phyloP scores from a whole-genome alignment of 2,888 invertebrate genomes.

The Patella pellucida region DNA sequence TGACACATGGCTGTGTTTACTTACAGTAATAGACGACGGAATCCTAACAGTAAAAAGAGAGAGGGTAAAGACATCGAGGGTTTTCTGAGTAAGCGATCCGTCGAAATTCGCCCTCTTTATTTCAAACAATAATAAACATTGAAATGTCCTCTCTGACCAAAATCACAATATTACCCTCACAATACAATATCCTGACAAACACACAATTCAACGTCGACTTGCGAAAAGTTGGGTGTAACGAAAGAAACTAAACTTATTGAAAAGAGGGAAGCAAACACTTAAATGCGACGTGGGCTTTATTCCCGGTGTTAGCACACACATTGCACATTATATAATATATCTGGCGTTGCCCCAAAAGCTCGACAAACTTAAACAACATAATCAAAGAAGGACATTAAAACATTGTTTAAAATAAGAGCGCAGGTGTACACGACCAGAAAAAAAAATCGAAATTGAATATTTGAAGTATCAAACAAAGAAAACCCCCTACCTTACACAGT shows the following conservation, averaged over 20 bases:
- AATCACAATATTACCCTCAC: neutral
- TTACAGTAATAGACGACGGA: neutral
- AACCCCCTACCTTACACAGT: too few species aligned
- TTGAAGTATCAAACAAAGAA: too few species aligned
- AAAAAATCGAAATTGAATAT: too few species aligned
- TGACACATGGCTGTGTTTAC: neutral
- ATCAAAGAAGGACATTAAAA: too few species aligned
- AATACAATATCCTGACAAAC: neutral
- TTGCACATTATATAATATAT: conserved; percentile 1
- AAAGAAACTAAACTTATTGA: neutral
- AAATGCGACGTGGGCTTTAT: neutral
- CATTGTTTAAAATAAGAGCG: too few species aligned
- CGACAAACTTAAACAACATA: too few species aligned
- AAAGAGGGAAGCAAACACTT: neutral
- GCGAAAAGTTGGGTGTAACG: conserved; percentile 10
- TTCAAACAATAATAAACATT: conserved; percentile 1
- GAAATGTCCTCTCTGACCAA: conserved; percentile 3
- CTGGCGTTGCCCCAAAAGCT: neutral
- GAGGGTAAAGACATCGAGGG: too few species aligned
- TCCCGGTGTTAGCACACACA: neutral
- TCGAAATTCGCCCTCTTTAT: neutral
- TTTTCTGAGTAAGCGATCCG: too few species aligned
- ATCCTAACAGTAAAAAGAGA: too few species aligned
- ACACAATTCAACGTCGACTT: neutral
- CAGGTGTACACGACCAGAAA: too few species aligned